Evolutionary conservation across 2,888 invertebrate genomes (phyloP), one percentile per base, ranked within the genome.

Genomic region (Drosophila borborema): DNA sequence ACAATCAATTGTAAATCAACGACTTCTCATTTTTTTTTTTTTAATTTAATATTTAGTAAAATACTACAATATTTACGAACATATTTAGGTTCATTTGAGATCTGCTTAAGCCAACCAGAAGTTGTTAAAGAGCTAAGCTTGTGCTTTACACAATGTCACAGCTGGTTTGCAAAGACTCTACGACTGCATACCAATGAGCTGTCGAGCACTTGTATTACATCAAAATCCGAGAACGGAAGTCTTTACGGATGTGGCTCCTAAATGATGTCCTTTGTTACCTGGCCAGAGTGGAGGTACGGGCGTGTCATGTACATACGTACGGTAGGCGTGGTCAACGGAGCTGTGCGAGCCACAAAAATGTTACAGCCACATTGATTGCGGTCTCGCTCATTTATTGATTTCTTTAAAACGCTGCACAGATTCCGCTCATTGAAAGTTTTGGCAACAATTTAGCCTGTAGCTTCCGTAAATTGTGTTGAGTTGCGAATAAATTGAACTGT

Each of bases 151-250:
- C 36, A 23, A 16, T 54, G 23, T 20, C 16, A 36, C 36, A 60
- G 41, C 28, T 49, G 40, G 34, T 18, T 49, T 66, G 56, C 51
- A 68, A 48, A 34, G 46, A 54, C 48, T 49, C 16, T 34, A 64
- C 59, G 40, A 43, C 51, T 64, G 81, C 72, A 81, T 81, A 83
- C 79, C 72, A 79, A 84, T 81, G 81, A 66, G 66, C 67, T 55
- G 53, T 60, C 76, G 66, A 72, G 64, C 61, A 67, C 72, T 74
- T 75, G 83, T 77, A 81, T 81, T 79, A 66, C 81, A 81, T 79
- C 79, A 81, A 77, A 85, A 74, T 79, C 74, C 74, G 67, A 62
- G 59, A 65, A 28, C 49, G 45, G 48, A 43, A 68, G 34, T 59
- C 14, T 54, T 60, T 48, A 45, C 34, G 48, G 48, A 64, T 61